phyloP scores from a whole-genome alignment of 2,888 invertebrate genomes.

The Cataglyphis albicans region DNA sequence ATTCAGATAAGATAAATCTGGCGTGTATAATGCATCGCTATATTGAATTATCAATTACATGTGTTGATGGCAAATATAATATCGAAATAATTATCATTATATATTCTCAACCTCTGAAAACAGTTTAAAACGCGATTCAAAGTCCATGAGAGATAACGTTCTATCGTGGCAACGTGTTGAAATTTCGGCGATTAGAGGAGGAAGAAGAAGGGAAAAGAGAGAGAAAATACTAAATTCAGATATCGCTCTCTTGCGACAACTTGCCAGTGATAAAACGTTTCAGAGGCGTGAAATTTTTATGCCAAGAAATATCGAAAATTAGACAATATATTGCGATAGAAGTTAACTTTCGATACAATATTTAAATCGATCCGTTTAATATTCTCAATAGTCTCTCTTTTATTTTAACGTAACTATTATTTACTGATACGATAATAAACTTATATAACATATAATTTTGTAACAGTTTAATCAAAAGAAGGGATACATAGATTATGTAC shows the following conservation, averaged over 20 bases:
- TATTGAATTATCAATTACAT: neutral
- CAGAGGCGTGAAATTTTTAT: neutral
- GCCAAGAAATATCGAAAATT: neutral
- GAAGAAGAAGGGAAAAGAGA: neutral
- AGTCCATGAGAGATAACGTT: conserved; percentile 43
- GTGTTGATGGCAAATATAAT: conserved; percentile 8
- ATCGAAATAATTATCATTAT: conserved; percentile 3
- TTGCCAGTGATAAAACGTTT: neutral
- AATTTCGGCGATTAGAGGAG: conserved; percentile 20
- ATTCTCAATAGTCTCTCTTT: neutral
- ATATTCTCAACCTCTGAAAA: neutral
- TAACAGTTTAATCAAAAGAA: neutral
- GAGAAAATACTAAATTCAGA: neutral
- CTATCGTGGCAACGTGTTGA: conserved; percentile 31
- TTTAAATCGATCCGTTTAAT: neutral
- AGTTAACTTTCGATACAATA: neutral
- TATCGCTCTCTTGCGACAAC: neutral
- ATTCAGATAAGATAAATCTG: neutral
- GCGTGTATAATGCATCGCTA: neutral
- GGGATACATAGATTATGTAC: neutral
- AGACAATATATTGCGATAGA: neutral
- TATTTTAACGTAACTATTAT: neutral
- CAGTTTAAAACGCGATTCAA: conserved; percentile 18
- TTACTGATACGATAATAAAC: neutral
- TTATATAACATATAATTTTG: neutral